Conservation (phyloP, 2,113 vertebrate genomes). For the Mustela nigripes region DNA sequence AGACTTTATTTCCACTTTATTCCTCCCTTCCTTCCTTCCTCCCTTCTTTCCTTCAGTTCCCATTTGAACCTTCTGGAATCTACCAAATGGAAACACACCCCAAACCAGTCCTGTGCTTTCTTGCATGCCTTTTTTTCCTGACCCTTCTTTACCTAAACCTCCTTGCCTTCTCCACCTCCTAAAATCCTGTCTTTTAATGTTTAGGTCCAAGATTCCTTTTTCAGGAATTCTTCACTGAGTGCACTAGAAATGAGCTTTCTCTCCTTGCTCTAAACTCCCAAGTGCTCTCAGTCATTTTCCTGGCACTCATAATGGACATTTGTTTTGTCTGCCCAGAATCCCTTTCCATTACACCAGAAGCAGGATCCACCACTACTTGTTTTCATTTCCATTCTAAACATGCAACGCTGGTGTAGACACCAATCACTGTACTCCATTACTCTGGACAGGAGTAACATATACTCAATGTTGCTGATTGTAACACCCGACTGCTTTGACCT, state of each 20-base stretch:
- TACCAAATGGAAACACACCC: conserved; percentile 6
- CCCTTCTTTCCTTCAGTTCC: background rate
- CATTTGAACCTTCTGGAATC: background rate
- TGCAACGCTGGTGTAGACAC: background rate
- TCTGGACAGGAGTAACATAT: background rate
- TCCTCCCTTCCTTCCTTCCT: background rate
- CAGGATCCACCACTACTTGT: background rate
- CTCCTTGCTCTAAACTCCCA: background rate
- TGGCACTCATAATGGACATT: background rate
- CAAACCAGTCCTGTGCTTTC: background rate
- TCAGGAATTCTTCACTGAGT: background rate
- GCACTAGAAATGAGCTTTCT: background rate
- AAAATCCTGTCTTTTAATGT: background rate
- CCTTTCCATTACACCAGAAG: background rate
- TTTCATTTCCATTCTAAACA: background rate
- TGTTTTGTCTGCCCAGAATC: background rate
- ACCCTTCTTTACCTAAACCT: background rate
- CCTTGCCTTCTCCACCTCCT: background rate
- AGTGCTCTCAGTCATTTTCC: conserved; percentile 2
- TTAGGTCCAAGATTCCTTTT: background rate
- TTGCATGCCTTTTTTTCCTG: background rate
- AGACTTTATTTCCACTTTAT: background rate
- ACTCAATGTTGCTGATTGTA: background rate
- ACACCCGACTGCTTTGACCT: background rate
- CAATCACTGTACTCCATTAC: background rate